A percentile compares a stretch with the other conserved stretches of the same genome.
phyloP scores from a whole-genome alignment of 2,888 invertebrate species.

The Balanococcus diminutus region DNA sequence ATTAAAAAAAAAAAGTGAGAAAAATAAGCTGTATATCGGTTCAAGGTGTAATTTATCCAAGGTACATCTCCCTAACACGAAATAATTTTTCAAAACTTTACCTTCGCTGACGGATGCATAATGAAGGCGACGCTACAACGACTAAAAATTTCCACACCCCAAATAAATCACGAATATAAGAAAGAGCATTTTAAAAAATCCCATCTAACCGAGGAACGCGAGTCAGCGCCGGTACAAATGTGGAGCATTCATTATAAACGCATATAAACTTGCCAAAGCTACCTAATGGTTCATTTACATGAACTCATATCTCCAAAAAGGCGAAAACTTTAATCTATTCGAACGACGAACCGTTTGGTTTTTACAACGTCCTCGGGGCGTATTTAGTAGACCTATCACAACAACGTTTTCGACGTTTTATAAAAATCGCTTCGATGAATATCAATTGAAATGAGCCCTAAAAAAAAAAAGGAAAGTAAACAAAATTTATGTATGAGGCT shows the following conservation, averaged over 20 bases:
- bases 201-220: neutral
- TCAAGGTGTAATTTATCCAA: neutral
- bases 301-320: neutral
- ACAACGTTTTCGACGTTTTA: neutral
- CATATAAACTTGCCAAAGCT: neutral
- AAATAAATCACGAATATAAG: conserved; percentile 3
- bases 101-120: neutral
- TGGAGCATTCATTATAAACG: neutral
- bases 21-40: neutral
- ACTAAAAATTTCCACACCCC: neutral
- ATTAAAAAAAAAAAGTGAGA: neutral
- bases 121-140: neutral
- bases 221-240: neutral
- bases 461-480: neutral
- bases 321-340: conserved; percentile 15
- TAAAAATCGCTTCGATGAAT: neutral
- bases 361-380: neutral
- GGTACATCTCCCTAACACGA: neutral
- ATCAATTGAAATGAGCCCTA: neutral
- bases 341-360: neutral
- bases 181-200: neutral
- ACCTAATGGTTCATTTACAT: conserved; percentile 24
- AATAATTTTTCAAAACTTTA: neutral
- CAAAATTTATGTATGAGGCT: neutral
- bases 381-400: neutral